Evolutionary conservation across 2,888 invertebrate genomes (phyloP).

Genomic region (Andrena bicolor): DNA sequence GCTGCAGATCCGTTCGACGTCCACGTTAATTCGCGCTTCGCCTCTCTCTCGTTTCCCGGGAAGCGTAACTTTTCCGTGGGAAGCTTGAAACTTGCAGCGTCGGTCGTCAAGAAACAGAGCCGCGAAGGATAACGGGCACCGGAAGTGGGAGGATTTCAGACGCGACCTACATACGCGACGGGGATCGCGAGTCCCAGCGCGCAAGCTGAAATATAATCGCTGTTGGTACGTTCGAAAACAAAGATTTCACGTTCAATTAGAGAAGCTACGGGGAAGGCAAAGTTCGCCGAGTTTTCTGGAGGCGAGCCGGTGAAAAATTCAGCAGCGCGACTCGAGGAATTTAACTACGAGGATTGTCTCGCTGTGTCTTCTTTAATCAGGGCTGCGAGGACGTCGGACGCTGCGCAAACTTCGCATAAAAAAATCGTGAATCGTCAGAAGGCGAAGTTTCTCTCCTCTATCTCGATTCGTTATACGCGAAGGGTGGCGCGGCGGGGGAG

Average conservation of each 20-base stretch:
- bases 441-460: background rate
- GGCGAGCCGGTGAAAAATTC: constrained; percentile 11
- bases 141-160: constrained; percentile 16
- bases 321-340: background rate
- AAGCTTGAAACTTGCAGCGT: constrained; percentile 21
- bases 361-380: constrained; percentile 9
- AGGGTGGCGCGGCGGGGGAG: too few species aligned
- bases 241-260: constrained; percentile 28
- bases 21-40: background rate
- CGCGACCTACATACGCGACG: constrained; percentile 38
- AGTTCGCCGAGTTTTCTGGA: background rate
- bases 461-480: background rate
- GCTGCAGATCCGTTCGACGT: background rate
- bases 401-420: too few species aligned
- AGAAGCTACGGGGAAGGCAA: background rate
- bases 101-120: constrained; percentile 21
- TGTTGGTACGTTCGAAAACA: constrained; percentile 4
- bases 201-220: constrained; percentile 17
- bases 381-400: background rate
- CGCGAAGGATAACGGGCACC: constrained; percentile 2
- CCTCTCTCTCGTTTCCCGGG: background rate
- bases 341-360: background rate
- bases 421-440: background rate
- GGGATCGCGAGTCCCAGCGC: background rate
- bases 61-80: background rate